These are phyloP conservation scores for Euphydryas editha DNA, from an alignment of 2,888 invertebrate genomes.

Conservation along the genomic window DNA sequence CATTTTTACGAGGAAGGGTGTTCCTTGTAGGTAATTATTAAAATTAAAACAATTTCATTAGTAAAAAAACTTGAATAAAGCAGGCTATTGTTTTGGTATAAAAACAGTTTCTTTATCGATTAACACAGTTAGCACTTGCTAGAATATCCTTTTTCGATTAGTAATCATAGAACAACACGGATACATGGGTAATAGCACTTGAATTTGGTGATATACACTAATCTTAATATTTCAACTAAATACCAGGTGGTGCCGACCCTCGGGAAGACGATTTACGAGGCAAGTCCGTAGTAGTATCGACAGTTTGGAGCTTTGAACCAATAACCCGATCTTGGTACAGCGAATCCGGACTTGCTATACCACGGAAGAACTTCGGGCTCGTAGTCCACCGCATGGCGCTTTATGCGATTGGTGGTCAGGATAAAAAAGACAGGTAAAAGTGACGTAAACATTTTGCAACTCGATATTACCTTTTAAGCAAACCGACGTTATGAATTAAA, in stretches of 20 bases:
- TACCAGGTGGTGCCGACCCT: slow-evolving; percentile 86
- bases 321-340: slow-evolving; percentile 85
- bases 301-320: slow-evolving; percentile 88
- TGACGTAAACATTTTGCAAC: background rate
- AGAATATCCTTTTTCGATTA: background rate
- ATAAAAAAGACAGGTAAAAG: slow-evolving; percentile 80
- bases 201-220: too few species aligned
- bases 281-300: slow-evolving; percentile 83
- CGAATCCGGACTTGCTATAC: slow-evolving; percentile 83
- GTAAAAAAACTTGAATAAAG: too few species aligned
- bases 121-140: too few species aligned
- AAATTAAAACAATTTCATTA: background rate
- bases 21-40: slow-evolving; percentile 85
- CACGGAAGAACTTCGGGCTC: slow-evolving; percentile 87
- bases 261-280: slow-evolving; percentile 82
- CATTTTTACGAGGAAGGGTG: slow-evolving; percentile 85
- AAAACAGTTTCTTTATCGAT: too few species aligned
- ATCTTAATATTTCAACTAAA: background rate
- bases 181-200: too few species aligned
- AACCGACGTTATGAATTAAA: too few species aligned
- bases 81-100: too few species aligned
- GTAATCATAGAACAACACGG: too few species aligned
- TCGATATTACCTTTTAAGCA: too few species aligned
- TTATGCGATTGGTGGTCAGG: slow-evolving; percentile 89
- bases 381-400: slow-evolving; percentile 86